A percentile compares a stretch with the other conserved stretches of the same genome.
Conservation (phyloP, 2,113 vertebrate species). For the Nothoprocta pentlandii region DNA sequence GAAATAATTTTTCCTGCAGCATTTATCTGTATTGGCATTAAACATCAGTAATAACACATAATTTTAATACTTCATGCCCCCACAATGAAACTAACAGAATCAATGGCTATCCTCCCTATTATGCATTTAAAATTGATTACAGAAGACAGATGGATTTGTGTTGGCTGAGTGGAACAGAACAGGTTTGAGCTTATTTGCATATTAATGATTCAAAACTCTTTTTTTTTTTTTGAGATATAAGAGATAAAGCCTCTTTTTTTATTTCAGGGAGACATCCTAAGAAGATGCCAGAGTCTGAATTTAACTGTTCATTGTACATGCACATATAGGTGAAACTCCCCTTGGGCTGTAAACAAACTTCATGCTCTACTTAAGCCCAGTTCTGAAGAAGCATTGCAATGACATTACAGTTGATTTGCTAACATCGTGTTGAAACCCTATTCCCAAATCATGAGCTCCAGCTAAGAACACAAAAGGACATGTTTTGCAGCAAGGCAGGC, state of each 20-base stretch:
- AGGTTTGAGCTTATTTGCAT: constrained; percentile 7
- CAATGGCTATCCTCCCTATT: background rate
- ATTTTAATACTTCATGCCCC: background rate
- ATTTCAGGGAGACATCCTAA: background rate
- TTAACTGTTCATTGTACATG: background rate
- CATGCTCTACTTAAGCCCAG: background rate
- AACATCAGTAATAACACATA: background rate
- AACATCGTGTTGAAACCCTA: background rate
- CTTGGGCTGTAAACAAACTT: background rate
- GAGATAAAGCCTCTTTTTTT: background rate
- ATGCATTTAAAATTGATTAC: background rate
- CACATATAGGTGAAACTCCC: background rate
- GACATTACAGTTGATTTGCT: background rate
- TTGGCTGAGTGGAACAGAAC: background rate
- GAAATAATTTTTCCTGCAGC: background rate
- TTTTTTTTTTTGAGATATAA: background rate
- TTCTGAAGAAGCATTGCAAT: background rate
- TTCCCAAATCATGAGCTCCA: background rate
- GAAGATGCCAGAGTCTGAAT: background rate
- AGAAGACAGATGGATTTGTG: background rate
- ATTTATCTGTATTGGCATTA: background rate
- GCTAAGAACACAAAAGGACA: background rate
- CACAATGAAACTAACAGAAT: background rate
- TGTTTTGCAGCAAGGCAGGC: background rate
- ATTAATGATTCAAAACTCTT: background rate